phyloP scores from a whole-genome alignment of 2,888 invertebrate species.

The Drosophila demipolita region DNA sequence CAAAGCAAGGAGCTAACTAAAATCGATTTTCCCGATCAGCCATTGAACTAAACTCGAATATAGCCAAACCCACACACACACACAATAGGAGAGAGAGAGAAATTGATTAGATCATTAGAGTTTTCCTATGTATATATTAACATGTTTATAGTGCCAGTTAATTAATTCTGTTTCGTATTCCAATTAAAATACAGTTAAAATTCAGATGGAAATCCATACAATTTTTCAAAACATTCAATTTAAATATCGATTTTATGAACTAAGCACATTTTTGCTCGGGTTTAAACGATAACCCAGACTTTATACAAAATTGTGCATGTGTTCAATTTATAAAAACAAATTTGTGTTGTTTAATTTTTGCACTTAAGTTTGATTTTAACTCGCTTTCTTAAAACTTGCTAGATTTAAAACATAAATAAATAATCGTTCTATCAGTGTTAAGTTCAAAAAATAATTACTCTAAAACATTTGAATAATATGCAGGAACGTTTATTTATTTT shows the following conservation, averaged over 20 bases:
- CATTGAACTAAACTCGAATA: constrained; percentile 11
- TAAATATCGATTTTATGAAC: neutral
- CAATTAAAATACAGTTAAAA: neutral
- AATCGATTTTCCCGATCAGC: constrained; percentile 70
- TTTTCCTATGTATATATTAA: neutral
- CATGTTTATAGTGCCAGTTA: neutral
- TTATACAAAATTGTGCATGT: neutral
- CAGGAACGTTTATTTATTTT: neutral
- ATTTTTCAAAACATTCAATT: neutral
- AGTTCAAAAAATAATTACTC: neutral
- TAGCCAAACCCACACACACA: neutral
- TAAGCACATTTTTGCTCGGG: neutral
- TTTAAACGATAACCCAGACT: neutral
- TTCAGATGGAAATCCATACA: neutral
- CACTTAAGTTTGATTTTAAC: neutral
- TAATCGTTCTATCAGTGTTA: neutral
- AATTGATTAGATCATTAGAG: constrained; percentile 1
- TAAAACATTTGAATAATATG: neutral
- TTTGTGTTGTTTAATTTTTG: neutral
- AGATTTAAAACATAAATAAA: neutral
- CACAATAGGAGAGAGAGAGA: constrained; percentile 12
- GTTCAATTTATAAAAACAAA: neutral
- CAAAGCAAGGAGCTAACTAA: constrained; percentile 81
- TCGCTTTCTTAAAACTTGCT: neutral
- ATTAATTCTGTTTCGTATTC: neutral